Conservation (phyloP, 1,140 invertebrate genomes). For the Drosophila subpulchrella region DNA sequence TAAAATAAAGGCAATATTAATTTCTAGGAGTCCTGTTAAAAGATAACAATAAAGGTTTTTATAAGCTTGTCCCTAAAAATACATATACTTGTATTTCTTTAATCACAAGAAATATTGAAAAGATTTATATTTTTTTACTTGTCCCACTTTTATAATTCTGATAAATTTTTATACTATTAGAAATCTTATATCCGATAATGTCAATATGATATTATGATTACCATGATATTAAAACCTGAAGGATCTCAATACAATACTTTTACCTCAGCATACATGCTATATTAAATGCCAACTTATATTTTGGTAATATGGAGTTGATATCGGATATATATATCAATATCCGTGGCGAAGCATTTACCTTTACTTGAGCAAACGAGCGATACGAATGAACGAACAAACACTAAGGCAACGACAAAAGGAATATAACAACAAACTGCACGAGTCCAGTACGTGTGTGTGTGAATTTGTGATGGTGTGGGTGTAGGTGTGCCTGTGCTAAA, state of each 20-base stretch:
- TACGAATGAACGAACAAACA: constrained; percentile 58
- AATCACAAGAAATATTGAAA: background rate
- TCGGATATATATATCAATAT: constrained; percentile 16
- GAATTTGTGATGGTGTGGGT: constrained; percentile 7
- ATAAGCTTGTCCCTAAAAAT: background rate
- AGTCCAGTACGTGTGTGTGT: constrained; percentile 33
- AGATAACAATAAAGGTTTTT: background rate
- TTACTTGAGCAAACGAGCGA: constrained; percentile 69
- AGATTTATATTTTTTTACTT: background rate
- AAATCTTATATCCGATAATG: too few relatives aligned
- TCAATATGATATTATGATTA: background rate
- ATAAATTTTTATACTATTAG: background rate
- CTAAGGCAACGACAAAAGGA: constrained; percentile 65
- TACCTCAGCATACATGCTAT: constrained; percentile 5
- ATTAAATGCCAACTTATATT: background rate
- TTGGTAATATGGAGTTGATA: constrained; percentile 9
- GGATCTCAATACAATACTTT: background rate
- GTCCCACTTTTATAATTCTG: background rate
- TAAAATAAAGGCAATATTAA: background rate
- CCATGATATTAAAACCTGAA: background rate
- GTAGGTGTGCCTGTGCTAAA: constrained; percentile 32
- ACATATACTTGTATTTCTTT: background rate
- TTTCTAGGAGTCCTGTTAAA: too few relatives aligned
- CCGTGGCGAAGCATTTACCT: constrained; percentile 19
- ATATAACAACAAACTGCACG: constrained; percentile 69